Evolutionary conservation across 2,888 invertebrate species (phyloP).

Genomic region (Scrobipalpa atriplicella): DNA sequence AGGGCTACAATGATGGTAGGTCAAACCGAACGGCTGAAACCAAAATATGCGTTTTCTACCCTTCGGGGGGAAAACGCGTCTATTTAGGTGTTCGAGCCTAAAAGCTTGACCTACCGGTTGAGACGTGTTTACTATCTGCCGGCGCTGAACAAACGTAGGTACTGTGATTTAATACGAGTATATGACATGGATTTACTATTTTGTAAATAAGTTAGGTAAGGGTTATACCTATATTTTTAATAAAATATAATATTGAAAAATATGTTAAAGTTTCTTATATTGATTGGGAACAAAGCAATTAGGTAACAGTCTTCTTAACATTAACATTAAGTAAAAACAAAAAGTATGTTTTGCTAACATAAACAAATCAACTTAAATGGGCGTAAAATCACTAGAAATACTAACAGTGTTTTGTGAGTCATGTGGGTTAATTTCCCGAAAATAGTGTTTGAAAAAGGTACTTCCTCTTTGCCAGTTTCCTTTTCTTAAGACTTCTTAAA

Average conservation of each 20-base stretch:
- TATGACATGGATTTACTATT: background rate
- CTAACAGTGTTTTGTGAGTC: background rate
- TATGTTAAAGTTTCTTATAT: too few species aligned
- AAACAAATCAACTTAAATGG: background rate
- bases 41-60: constrained; percentile 30
- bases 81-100: constrained; percentile 32
- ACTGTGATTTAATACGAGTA: constrained; percentile 22
- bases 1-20: constrained; percentile 18
- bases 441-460: background rate
- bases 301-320: background rate
- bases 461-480: constrained; percentile 4
- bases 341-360: background rate
- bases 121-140: constrained; percentile 30
- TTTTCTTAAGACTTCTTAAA: background rate
- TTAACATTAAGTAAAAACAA: background rate
- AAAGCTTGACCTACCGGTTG: constrained; percentile 25
- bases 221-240: background rate
- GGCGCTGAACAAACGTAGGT: constrained; percentile 31
- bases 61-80: constrained; percentile 30
- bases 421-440: background rate
- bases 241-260: too few species aligned
- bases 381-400: background rate
- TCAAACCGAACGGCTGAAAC: constrained; percentile 30
- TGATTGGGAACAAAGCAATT: background rate
- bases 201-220: background rate